A percentile compares a stretch with the other conserved stretches of the same genome.
Evolutionary conservation across 2,113 vertebrate species (phyloP).

Genomic region (Trogon surrucura): DNA sequence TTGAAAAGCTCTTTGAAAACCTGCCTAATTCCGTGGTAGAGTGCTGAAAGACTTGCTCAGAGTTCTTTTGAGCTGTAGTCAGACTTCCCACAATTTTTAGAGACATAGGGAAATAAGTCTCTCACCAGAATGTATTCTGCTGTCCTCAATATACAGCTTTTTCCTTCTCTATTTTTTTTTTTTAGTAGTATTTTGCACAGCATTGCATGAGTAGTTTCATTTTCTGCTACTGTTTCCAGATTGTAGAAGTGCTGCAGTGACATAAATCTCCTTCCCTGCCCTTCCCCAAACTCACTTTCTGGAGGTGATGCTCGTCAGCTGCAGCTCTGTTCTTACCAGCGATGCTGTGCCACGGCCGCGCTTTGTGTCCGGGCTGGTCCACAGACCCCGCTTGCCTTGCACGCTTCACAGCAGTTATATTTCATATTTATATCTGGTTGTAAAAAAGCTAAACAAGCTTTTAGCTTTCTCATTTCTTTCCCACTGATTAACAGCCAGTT

Average conservation of each 20-base stretch:
- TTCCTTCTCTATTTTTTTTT: neutral
- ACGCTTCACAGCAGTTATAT: neutral
- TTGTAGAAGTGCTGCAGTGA: neutral
- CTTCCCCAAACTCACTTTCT: neutral
- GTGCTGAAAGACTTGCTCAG: constrained; percentile 13
- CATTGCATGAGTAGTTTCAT: neutral
- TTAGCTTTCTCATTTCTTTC: neutral
- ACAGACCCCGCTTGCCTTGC: neutral
- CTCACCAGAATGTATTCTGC: neutral
- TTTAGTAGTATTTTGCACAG: neutral
- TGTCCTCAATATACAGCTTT: neutral
- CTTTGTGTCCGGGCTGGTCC: neutral
- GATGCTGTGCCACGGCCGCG: neutral
- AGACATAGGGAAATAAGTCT: neutral
- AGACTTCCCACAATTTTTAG: neutral
- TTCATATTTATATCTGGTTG: neutral
- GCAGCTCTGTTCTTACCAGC: neutral
- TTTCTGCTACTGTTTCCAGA: neutral
- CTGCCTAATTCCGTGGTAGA: neutral
- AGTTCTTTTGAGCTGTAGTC: neutral
- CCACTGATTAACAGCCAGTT: neutral
- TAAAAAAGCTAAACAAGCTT: neutral
- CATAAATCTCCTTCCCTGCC: neutral
- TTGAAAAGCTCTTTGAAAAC: constrained; percentile 59
- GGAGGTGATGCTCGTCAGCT: neutral